Evolutionary conservation across 2,888 invertebrate genomes (phyloP).

Genomic region (Coelogynopora nodosa): DNA sequence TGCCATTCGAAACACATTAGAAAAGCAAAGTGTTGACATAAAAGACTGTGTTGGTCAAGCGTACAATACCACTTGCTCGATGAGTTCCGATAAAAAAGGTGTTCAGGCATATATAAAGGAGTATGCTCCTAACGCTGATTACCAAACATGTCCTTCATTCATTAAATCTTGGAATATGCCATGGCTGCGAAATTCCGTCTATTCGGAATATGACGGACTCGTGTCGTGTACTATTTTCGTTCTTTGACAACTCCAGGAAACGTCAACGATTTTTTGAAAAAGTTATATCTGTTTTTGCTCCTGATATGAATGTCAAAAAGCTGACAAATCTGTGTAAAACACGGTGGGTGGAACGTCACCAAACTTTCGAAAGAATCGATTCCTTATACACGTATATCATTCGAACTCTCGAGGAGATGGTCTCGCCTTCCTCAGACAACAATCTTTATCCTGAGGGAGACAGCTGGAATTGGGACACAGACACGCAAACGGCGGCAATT

Average conservation of each 20-base stretch:
- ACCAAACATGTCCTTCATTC: conserved; percentile 24
- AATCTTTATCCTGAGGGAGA: conserved; percentile 28
- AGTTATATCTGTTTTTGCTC: conserved; percentile 9
- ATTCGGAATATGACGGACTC: conserved; percentile 20
- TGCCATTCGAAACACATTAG: conserved; percentile 27
- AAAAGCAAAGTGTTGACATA: conserved; percentile 32
- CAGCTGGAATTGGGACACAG: conserved; percentile 31
- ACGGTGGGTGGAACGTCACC: conserved; percentile 11
- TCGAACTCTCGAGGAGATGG: conserved; percentile 29
- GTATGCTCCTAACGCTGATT: conserved; percentile 17
- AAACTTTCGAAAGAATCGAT: conserved; percentile 28
- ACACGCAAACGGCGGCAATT: conserved; percentile 18
- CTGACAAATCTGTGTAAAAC: conserved; percentile 31
- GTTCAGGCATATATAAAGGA: conserved; percentile 35
- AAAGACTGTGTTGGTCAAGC: conserved; percentile 27
- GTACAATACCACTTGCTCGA: conserved; percentile 9
- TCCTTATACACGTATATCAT: conserved; percentile 16
- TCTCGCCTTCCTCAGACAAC: conserved; percentile 17
- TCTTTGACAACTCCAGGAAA: conserved; percentile 18
- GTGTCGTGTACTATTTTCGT: conserved; percentile 27
- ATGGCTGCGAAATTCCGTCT: conserved; percentile 23
- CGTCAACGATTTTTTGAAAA: conserved; percentile 20
- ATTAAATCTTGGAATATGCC: conserved; percentile 20
- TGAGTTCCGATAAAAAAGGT: conserved; percentile 35
- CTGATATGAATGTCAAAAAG: conserved; percentile 24